phyloP scores from a whole-genome alignment of 2,113 vertebrate genomes.

The Physeter macrocephalus region DNA sequence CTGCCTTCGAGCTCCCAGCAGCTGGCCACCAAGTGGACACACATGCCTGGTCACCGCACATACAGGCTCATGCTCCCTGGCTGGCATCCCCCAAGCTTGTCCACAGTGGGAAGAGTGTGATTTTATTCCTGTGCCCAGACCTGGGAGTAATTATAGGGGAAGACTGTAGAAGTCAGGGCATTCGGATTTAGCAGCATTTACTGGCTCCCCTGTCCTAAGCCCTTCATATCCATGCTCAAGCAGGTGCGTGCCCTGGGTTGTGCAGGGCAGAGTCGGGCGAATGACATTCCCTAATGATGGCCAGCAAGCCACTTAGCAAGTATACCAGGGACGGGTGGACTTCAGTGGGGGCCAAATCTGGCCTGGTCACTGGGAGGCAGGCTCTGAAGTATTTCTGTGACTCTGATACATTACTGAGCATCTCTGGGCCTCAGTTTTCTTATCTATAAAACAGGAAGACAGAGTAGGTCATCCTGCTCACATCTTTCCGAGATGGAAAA shows the following conservation, averaged over 20 bases:
- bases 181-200: not conserved
- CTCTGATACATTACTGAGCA: not conserved
- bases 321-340: not conserved
- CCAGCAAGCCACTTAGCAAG: not conserved
- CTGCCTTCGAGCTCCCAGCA: not conserved
- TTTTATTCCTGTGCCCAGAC: not conserved
- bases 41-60: not conserved
- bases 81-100: accelerated
- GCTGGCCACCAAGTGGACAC: accelerated
- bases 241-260: not conserved
- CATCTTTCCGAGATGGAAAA: not conserved
- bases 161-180: not conserved
- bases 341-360: not conserved
- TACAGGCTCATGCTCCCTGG: accelerated
- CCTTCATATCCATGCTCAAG: not conserved
- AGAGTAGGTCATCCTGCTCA: not conserved
- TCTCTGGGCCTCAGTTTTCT: not conserved
- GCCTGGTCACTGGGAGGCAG: not conserved
- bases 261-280: not conserved
- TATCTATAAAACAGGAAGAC: not conserved
- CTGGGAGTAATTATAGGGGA: not conserved
- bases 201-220: not conserved
- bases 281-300: accelerated
- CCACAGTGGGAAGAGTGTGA: not conserved
- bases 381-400: not conserved